Percentiles rank a stretch among this genome's conserved stretches.
Conservation (phyloP, 2,888 invertebrate genomes). For the Cheilosia scutellata region DNA sequence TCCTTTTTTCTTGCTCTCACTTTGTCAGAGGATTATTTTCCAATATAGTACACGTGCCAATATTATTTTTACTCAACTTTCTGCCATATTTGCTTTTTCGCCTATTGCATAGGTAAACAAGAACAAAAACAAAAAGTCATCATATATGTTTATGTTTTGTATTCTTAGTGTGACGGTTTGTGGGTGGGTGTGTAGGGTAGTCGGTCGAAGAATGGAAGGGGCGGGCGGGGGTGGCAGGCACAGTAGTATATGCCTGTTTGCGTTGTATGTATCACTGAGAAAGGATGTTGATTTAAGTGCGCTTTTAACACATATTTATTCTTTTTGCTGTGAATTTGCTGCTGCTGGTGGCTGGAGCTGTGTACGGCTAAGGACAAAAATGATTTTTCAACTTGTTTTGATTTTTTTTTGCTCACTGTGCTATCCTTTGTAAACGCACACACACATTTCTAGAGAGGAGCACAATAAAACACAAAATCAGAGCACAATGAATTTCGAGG, state of each 20-base stretch:
- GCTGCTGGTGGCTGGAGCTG: constrained; percentile 46
- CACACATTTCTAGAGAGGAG: constrained; percentile 55
- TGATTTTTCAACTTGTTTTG: constrained; percentile 68
- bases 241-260: constrained; percentile 65
- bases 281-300: constrained; percentile 75
- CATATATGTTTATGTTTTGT: constrained; percentile 71
- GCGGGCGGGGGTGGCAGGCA: constrained; percentile 24
- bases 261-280: constrained; percentile 52
- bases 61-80: constrained; percentile 73
- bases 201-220: constrained; percentile 19
- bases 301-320: constrained; percentile 75
- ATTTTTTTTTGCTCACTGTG: constrained; percentile 46
- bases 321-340: constrained; percentile 57
- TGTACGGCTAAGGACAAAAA: constrained; percentile 60
- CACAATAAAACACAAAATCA: constrained; percentile 61
- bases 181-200: constrained; percentile 40
- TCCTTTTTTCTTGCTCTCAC: constrained; percentile 32
- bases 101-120: constrained; percentile 65
- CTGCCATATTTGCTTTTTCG: constrained; percentile 69
- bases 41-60: constrained; percentile 72
- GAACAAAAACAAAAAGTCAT: constrained; percentile 62
- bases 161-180: constrained; percentile 67
- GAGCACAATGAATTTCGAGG: constrained; percentile 59
- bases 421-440: constrained; percentile 65
- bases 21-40: constrained; percentile 67